Percentiles rank a stretch among this genome's conserved stretches.
Conservation (phyloP, 2,797 vertebrate species). For the Eulemur albifrons region DNA sequence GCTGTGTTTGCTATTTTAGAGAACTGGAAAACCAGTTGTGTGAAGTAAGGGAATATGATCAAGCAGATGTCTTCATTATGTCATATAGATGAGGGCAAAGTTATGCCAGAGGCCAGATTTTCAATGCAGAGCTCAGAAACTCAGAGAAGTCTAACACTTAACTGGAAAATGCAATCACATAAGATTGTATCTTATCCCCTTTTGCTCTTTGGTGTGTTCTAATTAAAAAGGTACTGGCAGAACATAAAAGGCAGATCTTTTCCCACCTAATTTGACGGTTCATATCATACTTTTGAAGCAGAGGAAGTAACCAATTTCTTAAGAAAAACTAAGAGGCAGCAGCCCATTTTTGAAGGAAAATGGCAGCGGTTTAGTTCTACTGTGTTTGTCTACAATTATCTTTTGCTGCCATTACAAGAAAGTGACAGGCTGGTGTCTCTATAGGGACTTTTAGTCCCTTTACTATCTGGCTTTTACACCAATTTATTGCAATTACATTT, state of each 20-base stretch:
- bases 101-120: slow-evolving; percentile 71
- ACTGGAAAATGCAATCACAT: slow-evolving; percentile 61
- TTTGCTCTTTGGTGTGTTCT: slow-evolving; percentile 64
- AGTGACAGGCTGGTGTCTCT: slow-evolving; percentile 74
- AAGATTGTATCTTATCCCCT: slow-evolving; percentile 51
- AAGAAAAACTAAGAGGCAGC: slow-evolving; percentile 64
- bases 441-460: slow-evolving; percentile 75
- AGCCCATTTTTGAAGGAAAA: slow-evolving; percentile 59
- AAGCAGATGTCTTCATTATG: slow-evolving; percentile 77
- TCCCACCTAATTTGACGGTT: slow-evolving; percentile 39
- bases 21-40: slow-evolving; percentile 71
- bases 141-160: slow-evolving; percentile 65
- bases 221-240: slow-evolving; percentile 60
- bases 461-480: slow-evolving; percentile 77
- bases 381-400: slow-evolving; percentile 81
- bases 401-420: slow-evolving; percentile 80
- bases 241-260: neutral
- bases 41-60: slow-evolving; percentile 67
- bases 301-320: slow-evolving; percentile 54
- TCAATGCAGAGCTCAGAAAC: slow-evolving; percentile 65
- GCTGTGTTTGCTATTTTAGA: slow-evolving; percentile 62
- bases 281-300: slow-evolving; percentile 70
- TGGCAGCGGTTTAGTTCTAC: slow-evolving; percentile 71
- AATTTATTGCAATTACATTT: slow-evolving; percentile 74
- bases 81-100: slow-evolving; percentile 63